Evolutionary conservation across 2,888 invertebrate species (phyloP).

Genomic region (Chrysotoxum bicinctum): DNA sequence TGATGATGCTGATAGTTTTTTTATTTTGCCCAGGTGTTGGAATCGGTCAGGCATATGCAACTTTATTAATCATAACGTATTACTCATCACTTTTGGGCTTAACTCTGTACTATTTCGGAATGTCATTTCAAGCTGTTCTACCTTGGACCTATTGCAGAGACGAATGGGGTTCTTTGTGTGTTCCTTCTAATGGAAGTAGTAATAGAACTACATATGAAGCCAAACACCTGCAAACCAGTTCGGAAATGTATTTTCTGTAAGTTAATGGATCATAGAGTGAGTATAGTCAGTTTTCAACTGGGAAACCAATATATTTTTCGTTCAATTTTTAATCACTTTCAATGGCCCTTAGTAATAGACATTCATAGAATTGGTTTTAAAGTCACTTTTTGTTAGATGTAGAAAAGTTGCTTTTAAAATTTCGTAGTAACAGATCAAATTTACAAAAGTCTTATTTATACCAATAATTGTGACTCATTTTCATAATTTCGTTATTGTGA

Average conservation of each 20-base stretch:
- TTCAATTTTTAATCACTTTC: too few relatives aligned
- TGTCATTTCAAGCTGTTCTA: conserved; percentile 86
- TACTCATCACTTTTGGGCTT: conserved; percentile 89
- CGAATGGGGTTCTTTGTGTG: conserved; percentile 78
- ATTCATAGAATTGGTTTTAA: too few relatives aligned
- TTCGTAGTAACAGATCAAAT: too few relatives aligned
- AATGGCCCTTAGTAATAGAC: too few relatives aligned
- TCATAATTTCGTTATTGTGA: too few relatives aligned
- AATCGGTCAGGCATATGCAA: conserved; percentile 85
- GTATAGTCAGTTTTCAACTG: too few relatives aligned
- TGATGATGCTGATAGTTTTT: too few relatives aligned
- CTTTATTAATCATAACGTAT: conserved; percentile 87
- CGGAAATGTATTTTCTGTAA: conserved; percentile 85
- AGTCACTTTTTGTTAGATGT: too few relatives aligned
- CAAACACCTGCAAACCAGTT: conserved; percentile 82
- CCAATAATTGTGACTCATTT: too few relatives aligned
- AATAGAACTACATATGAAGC: conserved; percentile 8
- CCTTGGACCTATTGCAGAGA: conserved; percentile 88
- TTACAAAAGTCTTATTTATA: too few relatives aligned
- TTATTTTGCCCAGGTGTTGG: conserved; percentile 84
- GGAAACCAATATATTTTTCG: too few relatives aligned
- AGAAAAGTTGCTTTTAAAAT: too few relatives aligned
- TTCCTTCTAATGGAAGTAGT: conserved; percentile 74
- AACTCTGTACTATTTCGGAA: conserved; percentile 87
- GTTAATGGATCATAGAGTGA: conserved; percentile 72